Percentiles rank a stretch among this genome's conserved stretches.
phyloP scores from a whole-genome alignment of 2,113 vertebrate genomes.

The Recurvirostra avosetta region DNA sequence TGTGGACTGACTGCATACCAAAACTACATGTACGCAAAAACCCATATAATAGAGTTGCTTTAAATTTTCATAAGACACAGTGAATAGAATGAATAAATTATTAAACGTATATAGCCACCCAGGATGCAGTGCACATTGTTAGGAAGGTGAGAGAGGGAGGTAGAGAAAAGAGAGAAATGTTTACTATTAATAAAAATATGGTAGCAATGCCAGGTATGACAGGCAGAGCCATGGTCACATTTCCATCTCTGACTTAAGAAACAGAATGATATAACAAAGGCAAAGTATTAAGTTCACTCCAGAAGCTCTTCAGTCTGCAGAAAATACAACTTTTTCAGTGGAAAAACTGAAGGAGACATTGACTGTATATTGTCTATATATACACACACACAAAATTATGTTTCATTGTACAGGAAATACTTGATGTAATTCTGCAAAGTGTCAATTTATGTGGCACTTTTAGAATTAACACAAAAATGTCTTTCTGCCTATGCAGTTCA shows the following conservation, averaged over 20 bases:
- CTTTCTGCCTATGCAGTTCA: background rate
- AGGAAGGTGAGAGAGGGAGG: background rate
- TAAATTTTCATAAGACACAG: slow-evolving; percentile 25
- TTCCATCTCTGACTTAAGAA: background rate
- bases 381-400: background rate
- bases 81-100: slow-evolving; percentile 15
- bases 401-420: background rate
- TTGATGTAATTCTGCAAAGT: background rate
- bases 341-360: background rate
- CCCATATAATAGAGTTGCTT: background rate
- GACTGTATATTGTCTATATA: background rate
- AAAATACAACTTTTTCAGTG: background rate
- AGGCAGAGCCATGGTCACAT: background rate
- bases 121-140: background rate
- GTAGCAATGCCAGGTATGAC: background rate
- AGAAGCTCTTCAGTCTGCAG: background rate
- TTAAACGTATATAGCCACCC: background rate
- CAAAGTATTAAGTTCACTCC: background rate
- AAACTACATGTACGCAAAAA: background rate
- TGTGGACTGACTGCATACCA: background rate
- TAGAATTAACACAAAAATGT: background rate
- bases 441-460: background rate
- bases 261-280: background rate
- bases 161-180: background rate
- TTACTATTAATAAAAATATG: background rate